Base-by-base conservation (phyloP, 1,140 invertebrate species). In the Drosophila sucinea region DNA sequence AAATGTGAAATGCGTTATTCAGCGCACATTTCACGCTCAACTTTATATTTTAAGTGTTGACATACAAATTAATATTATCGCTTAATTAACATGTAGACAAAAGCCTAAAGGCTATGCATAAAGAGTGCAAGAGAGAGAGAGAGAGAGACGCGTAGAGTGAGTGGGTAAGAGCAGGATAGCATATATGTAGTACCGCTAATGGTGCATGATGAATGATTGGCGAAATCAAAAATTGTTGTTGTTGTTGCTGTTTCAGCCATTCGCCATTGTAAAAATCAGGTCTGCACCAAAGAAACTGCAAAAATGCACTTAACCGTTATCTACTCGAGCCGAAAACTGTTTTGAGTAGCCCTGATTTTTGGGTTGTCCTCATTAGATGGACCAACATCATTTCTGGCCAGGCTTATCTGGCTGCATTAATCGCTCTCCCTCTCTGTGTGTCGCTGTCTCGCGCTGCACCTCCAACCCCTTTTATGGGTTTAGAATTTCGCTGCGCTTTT, bases 41-140 rank as follows among this genome's bases (percentile, higher is more conserved):
- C 84, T 89, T 79, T 81, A 79, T 69, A 70, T 80, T 86, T 51
- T 86, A 90, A 90, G 86, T 90, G 86, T 90, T 90, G 86, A 90
- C 86, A 86, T 70, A 90, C 86, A 90, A 90, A 90, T 90, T 90
- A 90, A 90, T 90, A 86, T 90, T 90, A 90, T 90, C 81, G 81
- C 86, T 90, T 90, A 90, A 90, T 90, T 90, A 90, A 90, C 72
- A 78, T 74, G 62, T 70, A 60, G 58, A 72, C 68, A 54, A 54
- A 64, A 11, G 41, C 62, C 72, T 27, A 57, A 44, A 65, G 64
- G 63, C 64, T 68, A 80, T 67, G 78, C 63, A 51, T 44, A 54
- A 51, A 35, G 29, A 30, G 35, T 10, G 44, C n/a, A 3, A 33
- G 41, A 63, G 51, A 54, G 35, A n/a, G 60, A 51, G 62, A 3